phyloP scores from a whole-genome alignment of 2,888 invertebrate genomes.

The Germaria angustata region DNA sequence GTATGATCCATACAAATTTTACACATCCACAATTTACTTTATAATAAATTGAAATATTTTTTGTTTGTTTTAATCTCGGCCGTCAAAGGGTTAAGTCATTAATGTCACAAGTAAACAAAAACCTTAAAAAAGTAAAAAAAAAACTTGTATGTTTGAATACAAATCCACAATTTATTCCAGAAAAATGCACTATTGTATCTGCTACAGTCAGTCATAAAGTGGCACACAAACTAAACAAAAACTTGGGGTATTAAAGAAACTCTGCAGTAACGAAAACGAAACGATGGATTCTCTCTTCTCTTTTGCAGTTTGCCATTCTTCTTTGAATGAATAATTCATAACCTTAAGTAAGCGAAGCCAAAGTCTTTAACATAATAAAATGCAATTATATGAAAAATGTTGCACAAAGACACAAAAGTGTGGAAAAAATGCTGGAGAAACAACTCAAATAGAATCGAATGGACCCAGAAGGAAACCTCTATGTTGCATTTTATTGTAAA shows the following conservation, averaged over 20 bases:
- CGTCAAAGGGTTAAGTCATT: background rate
- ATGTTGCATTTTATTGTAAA: slow-evolving; percentile 32
- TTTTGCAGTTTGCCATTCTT: slow-evolving; percentile 51
- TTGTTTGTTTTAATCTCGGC: no score
- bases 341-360: slow-evolving; percentile 57
- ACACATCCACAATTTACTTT: no score
- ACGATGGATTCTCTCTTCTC: background rate
- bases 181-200: background rate
- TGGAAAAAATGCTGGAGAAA: background rate
- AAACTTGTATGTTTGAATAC: slow-evolving; percentile 12
- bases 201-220: slow-evolving; percentile 22
- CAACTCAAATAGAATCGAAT: background rate
- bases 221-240: background rate
- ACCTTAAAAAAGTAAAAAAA: background rate
- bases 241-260: background rate
- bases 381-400: slow-evolving; percentile 61
- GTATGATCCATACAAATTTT: no score
- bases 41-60: no score
- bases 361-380: slow-evolving; percentile 63
- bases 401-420: slow-evolving; percentile 35
- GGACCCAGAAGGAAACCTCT: background rate
- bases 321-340: slow-evolving; percentile 66
- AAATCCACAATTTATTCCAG: slow-evolving; percentile 28
- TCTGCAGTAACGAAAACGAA: background rate
- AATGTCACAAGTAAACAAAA: slow-evolving; percentile 1